Percentiles rank a stretch among this genome's conserved stretches.
These are phyloP conservation scores for Platycnemis pennipes DNA, from an alignment of 2,888 invertebrate genomes.

Conservation along the genomic window DNA sequence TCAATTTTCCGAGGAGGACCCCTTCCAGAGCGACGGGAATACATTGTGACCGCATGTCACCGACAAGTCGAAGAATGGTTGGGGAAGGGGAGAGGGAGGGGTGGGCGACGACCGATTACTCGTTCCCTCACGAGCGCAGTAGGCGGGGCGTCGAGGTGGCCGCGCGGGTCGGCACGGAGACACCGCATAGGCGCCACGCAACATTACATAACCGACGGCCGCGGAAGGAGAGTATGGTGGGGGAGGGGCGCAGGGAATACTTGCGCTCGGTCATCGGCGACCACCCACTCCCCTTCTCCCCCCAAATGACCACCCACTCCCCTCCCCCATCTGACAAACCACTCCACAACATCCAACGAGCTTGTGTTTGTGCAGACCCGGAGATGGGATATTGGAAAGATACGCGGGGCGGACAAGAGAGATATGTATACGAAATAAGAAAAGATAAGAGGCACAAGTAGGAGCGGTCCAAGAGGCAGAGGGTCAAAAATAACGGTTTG, in stretches of 20 bases:
- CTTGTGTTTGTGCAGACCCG: background rate
- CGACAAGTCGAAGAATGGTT: no score
- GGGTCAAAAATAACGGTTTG: background rate
- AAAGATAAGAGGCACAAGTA: background rate
- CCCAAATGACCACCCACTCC: no score
- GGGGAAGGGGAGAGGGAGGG: no score
- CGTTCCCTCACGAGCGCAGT: background rate
- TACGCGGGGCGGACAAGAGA: background rate
- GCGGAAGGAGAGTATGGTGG: background rate
- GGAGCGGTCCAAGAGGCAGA: background rate
- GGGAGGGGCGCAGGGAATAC: background rate
- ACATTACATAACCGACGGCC: background rate
- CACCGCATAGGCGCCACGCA: background rate
- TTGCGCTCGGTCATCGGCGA: background rate
- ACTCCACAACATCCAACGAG: background rate
- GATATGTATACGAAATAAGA: conserved; percentile 8
- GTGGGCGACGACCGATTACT: no score
- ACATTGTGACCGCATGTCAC: background rate
- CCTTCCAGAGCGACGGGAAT: background rate
- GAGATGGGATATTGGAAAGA: conserved; percentile 32
- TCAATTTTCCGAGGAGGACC: background rate
- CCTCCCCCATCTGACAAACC: no score
- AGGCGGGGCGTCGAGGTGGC: background rate
- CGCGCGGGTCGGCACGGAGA: background rate
- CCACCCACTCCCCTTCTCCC: no score